These are phyloP conservation scores for Synergus japonicus DNA, from an alignment of 2,888 invertebrate species.

Conservation along the genomic window DNA sequence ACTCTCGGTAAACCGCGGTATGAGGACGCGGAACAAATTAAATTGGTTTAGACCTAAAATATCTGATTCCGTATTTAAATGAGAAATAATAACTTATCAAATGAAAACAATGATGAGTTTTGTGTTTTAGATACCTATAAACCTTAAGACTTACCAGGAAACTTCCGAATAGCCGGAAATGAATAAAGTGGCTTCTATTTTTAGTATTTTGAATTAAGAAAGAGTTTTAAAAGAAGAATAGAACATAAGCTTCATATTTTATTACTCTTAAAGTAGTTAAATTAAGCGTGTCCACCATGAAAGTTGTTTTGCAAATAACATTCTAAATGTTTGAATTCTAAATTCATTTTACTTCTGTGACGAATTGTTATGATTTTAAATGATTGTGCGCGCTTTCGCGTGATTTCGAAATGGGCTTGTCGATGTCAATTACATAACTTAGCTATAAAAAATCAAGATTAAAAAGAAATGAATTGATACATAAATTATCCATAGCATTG, in stretches of 20 bases:
- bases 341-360: background rate
- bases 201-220: background rate
- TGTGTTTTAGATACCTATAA: too few species aligned
- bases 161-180: background rate
- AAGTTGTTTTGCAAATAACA: slow-evolving; percentile 18
- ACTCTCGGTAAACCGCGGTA: slow-evolving; percentile 23
- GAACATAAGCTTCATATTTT: slow-evolving; percentile 1
- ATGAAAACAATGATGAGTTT: too few species aligned
- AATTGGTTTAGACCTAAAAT: background rate
- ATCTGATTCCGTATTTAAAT: background rate
- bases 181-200: background rate
- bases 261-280: background rate
- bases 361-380: background rate
- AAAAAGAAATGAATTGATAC: background rate
- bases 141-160: too few species aligned
- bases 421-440: background rate
- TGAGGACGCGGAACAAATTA: background rate
- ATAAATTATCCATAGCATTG: slow-evolving; percentile 13
- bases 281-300: slow-evolving; percentile 16
- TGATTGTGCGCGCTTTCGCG: background rate
- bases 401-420: background rate
- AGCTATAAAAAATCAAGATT: background rate
- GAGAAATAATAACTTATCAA: background rate
- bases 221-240: background rate
- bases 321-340: background rate